These are phyloP conservation scores for Helicoverpa assulta DNA, from an alignment of 2,888 invertebrate genomes.

Conservation along the genomic window DNA sequence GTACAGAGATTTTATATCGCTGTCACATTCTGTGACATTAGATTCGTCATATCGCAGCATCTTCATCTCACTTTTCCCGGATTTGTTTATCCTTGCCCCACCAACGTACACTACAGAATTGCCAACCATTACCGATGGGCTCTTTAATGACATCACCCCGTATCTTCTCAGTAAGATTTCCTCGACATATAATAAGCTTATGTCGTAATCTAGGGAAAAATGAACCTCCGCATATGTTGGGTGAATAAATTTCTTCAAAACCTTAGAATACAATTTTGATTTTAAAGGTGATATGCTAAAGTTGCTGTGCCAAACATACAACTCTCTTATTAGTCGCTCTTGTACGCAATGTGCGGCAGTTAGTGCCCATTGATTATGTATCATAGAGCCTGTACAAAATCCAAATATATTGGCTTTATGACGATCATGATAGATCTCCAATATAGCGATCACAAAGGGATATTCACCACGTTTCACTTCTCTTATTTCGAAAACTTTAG, in stretches of 20 bases:
- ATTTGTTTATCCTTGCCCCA: not conserved
- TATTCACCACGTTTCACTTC: not conserved
- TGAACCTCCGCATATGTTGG: not conserved
- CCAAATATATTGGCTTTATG: not conserved
- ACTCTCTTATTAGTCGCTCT: not conserved
- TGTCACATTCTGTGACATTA: not conserved
- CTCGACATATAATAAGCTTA: not conserved
- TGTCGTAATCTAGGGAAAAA: constrained; percentile 3
- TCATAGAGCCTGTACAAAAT: constrained; percentile 1
- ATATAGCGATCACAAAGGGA: not conserved
- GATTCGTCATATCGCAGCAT: not conserved
- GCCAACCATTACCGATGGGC: not conserved
- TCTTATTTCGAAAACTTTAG: not conserved
- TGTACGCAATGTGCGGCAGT: constrained; percentile 1
- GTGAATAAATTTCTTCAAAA: not conserved
- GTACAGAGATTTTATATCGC: not conserved
- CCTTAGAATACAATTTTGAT: not conserved
- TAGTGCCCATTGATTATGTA: not conserved
- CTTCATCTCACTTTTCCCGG: not conserved
- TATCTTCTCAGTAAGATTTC: not conserved
- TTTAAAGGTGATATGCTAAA: not conserved
- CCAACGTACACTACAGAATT: not conserved
- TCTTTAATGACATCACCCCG: not conserved
- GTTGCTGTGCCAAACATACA: not conserved
- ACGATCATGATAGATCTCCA: not conserved